Evolutionary conservation across 2,113 vertebrate species (phyloP), one percentile per base, ranked within the genome.

Genomic region (Melanostigma gelatinosum): DNA sequence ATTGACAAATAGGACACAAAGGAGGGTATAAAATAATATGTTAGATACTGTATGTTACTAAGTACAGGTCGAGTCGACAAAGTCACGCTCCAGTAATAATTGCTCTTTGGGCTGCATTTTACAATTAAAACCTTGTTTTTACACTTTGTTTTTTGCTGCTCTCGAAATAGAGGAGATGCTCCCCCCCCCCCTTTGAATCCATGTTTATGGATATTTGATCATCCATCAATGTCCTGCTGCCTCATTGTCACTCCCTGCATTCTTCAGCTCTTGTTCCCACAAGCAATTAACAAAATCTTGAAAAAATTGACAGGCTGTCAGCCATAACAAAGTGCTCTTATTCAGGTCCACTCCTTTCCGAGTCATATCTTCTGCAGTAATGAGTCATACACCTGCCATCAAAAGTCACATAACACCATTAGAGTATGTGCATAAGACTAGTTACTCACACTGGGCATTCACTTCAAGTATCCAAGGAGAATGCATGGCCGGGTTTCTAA

Each of bases 351-450:
- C 67, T 77, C 22, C n/a, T 60, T 60, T 40, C 68, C 58, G 36
- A 36, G 58, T 80, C 72, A 58, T 70, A 44, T 72, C 34, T 66
- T 85, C 85, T 88, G 72, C 82, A 80, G 70, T 40, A 84, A 85
- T 86, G 83, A 89, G 40, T 88, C 85, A 87, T 76, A 57, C 44
- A 91, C 75, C 84, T 83, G 70, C 66, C 72, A 64, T 78, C 78
- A 60, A 75, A 80, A 85, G 69, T 57, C 40, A 71, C 29, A 77
- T 18, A 77, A 64, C 44, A 78, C 62, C 57, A 62, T 77, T 36
- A 70, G 34, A 34, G 71, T 77, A 62, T 29, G 54, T 72, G 61
- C 29, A 84, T 55, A 60, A 72, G 77, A 79, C 75, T 66, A 18
- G 74, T 72, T 55, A 48, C 73, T 82, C 60, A 67, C 38, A 36